Conservation (phyloP, 2,113 vertebrate genomes). For the Otus sunia region DNA sequence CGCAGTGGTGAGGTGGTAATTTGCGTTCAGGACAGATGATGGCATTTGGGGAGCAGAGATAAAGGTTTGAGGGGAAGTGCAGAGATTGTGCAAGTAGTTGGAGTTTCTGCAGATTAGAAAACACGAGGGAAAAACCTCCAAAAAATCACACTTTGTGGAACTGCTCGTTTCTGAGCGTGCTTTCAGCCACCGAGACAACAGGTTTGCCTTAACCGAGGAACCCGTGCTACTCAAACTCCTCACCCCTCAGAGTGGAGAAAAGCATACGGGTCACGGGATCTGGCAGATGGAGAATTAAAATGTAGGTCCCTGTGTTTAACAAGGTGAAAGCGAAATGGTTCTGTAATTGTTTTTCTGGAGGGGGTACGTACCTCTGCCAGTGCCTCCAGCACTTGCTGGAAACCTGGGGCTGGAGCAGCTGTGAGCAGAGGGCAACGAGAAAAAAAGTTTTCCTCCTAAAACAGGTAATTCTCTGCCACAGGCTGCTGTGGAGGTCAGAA, state of each 20-base stretch:
- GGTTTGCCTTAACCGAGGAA: neutral
- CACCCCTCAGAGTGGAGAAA: neutral
- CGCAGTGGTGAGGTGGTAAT: too few species aligned
- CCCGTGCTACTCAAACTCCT: too few species aligned
- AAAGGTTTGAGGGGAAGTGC: neutral
- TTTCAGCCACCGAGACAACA: neutral
- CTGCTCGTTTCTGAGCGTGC: accelerated
- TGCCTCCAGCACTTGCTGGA: neutral
- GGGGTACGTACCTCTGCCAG: neutral
- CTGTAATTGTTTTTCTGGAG: neutral
- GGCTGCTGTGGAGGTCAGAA: neutral
- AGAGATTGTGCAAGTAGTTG: neutral
- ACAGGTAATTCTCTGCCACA: neutral
- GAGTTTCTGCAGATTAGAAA: neutral
- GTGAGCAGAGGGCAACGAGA: neutral
- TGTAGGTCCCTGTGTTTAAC: neutral
- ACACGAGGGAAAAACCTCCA: accelerated
- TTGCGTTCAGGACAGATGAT: neutral
- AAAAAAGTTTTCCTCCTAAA: neutral
- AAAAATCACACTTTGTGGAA: neutral
- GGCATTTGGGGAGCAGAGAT: neutral
- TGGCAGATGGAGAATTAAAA: neutral
- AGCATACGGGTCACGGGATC: accelerated
- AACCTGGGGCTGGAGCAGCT: neutral
- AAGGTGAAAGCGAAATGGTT: accelerated